phyloP scores from a whole-genome alignment of 2,888 invertebrate genomes.

The Archips xylosteana region DNA sequence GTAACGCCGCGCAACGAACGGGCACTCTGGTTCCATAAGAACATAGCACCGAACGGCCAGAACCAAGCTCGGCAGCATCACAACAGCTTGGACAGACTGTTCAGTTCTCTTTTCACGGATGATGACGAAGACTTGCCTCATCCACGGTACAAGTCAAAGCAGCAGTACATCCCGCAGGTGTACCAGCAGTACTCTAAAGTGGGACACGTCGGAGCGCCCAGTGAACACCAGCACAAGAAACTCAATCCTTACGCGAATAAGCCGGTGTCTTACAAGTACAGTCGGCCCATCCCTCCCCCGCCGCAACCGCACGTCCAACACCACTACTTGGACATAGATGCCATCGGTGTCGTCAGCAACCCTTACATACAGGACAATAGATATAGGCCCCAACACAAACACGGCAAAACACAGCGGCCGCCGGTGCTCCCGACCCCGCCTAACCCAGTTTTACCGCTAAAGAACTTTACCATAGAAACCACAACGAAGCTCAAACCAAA shows the following conservation, averaged over 20 bases:
- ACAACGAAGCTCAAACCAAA: slow-evolving; percentile 54
- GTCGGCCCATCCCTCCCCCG: slow-evolving; percentile 61
- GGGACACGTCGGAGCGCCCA: slow-evolving; percentile 58
- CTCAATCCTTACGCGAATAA: slow-evolving; percentile 63
- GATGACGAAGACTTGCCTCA: slow-evolving; percentile 63
- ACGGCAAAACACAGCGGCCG: slow-evolving; percentile 67
- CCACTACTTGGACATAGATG: slow-evolving; percentile 59
- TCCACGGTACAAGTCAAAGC: slow-evolving; percentile 58
- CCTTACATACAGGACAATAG: slow-evolving; percentile 59
- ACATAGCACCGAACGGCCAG: slow-evolving; percentile 60
- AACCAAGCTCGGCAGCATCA: slow-evolving; percentile 57
- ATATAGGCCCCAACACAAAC: slow-evolving; percentile 56
- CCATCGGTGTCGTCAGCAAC: slow-evolving; percentile 47
- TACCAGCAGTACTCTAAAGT: slow-evolving; percentile 64
- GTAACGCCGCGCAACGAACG: slow-evolving; percentile 61
- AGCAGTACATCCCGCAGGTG: slow-evolving; percentile 52
- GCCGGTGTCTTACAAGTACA: slow-evolving; percentile 53
- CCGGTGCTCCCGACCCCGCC: slow-evolving; percentile 69
- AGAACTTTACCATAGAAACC: slow-evolving; percentile 58
- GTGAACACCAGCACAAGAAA: slow-evolving; percentile 66
- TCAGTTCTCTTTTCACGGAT: slow-evolving; percentile 72
- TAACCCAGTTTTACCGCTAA: slow-evolving; percentile 48
- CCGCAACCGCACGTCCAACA: slow-evolving; percentile 55
- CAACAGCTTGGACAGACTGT: slow-evolving; percentile 71
- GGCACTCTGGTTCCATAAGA: slow-evolving; percentile 75